phyloP scores from a whole-genome alignment of 2,888 invertebrate species.

The Odontothrips loti region DNA sequence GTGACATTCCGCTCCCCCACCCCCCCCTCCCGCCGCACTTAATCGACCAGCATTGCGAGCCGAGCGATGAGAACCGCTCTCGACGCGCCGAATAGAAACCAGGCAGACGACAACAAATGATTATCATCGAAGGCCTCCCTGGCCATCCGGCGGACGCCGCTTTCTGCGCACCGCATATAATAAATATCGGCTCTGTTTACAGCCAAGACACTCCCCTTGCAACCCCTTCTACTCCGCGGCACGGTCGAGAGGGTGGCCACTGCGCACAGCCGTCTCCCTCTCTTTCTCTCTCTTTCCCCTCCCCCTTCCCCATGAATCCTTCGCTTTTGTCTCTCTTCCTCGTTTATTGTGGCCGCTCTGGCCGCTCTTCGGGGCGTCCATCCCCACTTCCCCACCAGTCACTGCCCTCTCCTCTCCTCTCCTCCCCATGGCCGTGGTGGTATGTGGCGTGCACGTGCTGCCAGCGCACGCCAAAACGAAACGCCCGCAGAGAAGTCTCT shows the following conservation, averaged over 20 bases:
- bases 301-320: slow-evolving; percentile 6
- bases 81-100: too few relatives aligned
- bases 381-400: slow-evolving; percentile 1
- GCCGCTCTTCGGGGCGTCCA: slow-evolving; percentile 13
- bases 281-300: not conserved
- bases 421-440: too few relatives aligned
- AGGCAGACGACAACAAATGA: not conserved
- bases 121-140: not conserved
- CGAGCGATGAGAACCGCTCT: too few relatives aligned
- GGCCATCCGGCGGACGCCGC: not conserved
- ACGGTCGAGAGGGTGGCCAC: not conserved
- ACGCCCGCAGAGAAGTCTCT: too few relatives aligned
- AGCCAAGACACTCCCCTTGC: not conserved
- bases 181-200: slow-evolving; percentile 22
- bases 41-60: too few relatives aligned
- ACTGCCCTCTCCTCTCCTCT: not conserved
- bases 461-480: too few relatives aligned
- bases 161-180: not conserved
- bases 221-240: not conserved
- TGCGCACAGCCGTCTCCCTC: too few relatives aligned
- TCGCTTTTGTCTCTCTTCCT: slow-evolving; percentile 13
- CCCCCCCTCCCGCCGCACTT: too few relatives aligned
- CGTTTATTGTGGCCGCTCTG: not conserved
- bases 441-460: too few relatives aligned
- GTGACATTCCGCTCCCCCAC: too few relatives aligned